Evolutionary conservation across 1,140 invertebrate species (phyloP).

Genomic region (Cydia fagiglandana): DNA sequence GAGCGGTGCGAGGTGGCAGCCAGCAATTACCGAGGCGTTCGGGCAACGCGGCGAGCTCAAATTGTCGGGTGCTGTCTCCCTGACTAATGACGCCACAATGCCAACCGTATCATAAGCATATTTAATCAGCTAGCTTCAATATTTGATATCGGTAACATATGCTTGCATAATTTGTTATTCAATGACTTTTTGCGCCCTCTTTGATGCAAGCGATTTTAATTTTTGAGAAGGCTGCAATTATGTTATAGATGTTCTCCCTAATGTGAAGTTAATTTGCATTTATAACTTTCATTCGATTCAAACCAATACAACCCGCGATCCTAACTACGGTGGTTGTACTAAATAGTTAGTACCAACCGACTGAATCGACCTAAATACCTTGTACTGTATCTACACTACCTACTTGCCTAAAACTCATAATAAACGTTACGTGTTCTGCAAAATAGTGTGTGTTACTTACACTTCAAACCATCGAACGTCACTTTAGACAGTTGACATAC

Average conservation of each 20-base stretch:
- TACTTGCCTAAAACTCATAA: background rate
- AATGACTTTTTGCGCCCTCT: conserved; percentile 16
- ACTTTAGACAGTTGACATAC: conserved; percentile 26
- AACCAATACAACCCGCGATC: background rate
- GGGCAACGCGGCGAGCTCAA: conserved; percentile 50
- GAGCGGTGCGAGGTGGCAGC: conserved; percentile 66
- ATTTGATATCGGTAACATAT: conserved; percentile 61
- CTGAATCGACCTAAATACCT: too few relatives aligned
- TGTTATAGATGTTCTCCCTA: background rate
- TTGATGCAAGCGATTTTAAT: background rate
- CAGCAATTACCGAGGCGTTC: conserved; percentile 64
- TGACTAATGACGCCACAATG: conserved; percentile 69
- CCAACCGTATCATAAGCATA: conserved; percentile 56
- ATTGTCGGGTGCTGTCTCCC: conserved; percentile 67
- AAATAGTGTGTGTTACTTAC: background rate
- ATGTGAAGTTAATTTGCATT: background rate
- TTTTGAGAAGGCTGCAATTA: background rate
- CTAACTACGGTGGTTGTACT: too few relatives aligned
- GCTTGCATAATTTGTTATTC: conserved; percentile 33
- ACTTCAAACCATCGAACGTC: background rate
- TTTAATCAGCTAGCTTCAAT: conserved; percentile 58
- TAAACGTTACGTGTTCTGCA: background rate
- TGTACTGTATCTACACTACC: too few relatives aligned
- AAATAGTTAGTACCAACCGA: too few relatives aligned
- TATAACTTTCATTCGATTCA: background rate